phyloP scores from a whole-genome alignment of 2,113 vertebrate species.

The Atrichornis clamosus region DNA sequence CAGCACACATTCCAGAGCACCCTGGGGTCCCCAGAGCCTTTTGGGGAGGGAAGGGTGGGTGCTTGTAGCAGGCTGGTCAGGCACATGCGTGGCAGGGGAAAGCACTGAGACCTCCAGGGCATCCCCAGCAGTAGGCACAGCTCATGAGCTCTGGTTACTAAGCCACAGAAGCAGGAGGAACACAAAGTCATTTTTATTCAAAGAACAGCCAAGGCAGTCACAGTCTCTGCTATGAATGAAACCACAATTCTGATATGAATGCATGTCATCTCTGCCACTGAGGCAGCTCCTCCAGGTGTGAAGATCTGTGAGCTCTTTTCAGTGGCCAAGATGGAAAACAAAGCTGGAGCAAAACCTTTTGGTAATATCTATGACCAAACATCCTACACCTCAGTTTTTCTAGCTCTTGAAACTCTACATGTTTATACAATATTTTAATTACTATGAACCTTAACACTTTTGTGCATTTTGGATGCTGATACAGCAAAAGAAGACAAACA shows the following conservation, averaged over 20 bases:
- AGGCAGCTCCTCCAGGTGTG: not conserved
- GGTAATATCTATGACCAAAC: not conserved
- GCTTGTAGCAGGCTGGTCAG: fast-evolving
- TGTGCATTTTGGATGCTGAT: not conserved
- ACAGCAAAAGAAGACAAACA: not conserved
- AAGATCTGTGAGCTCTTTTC: not conserved
- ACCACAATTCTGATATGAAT: not conserved
- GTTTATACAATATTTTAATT: not conserved
- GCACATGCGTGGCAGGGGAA: not conserved
- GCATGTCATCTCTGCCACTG: not conserved
- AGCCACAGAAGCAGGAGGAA: not conserved
- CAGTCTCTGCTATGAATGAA: not conserved
- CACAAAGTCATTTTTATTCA: not conserved
- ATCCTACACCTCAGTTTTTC: not conserved
- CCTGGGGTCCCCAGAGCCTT: not conserved
- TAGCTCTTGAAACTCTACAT: not conserved
- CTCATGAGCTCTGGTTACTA: not conserved
- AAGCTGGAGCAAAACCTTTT: not conserved
- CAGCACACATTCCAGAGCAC: not conserved
- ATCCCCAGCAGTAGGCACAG: not conserved
- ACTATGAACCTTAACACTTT: not conserved
- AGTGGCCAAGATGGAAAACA: not conserved
- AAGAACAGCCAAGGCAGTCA: not conserved
- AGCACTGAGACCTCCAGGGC: fast-evolving
- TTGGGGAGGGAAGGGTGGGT: not conserved